Conservation (phyloP, 1,140 invertebrate species). For the Marisa cornuarietis region DNA sequence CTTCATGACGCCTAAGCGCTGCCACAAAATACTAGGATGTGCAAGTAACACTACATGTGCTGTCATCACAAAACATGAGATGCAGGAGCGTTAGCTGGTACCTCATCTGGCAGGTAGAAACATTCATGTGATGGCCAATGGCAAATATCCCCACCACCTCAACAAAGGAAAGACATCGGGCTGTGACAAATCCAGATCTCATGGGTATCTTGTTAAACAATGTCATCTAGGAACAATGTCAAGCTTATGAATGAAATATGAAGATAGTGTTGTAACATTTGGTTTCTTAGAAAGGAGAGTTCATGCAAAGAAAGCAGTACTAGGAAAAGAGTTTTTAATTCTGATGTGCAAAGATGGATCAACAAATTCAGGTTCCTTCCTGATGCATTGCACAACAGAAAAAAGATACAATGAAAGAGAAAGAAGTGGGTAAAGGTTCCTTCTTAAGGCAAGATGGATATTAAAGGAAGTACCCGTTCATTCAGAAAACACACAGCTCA, state of each 20-base stretch:
- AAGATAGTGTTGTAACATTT: slow-evolving; percentile 13
- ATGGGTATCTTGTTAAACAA: slow-evolving; percentile 36
- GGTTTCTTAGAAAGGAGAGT: background rate
- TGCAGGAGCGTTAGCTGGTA: no score
- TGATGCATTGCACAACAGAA: background rate
- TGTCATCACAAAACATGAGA: no score
- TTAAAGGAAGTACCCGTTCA: slow-evolving; percentile 34
- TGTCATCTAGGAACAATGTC: slow-evolving; percentile 32
- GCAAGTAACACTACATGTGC: no score
- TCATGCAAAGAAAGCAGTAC: background rate
- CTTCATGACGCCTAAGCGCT: no score
- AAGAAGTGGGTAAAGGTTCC: background rate
- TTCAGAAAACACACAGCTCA: slow-evolving; percentile 29
- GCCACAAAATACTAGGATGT: no score
- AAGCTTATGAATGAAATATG: slow-evolving; percentile 17
- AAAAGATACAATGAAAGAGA: slow-evolving; percentile 5
- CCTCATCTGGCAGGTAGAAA: no score
- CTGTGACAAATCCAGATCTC: slow-evolving; percentile 47
- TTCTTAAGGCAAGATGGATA: slow-evolving; percentile 22
- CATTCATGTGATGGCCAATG: slow-evolving; percentile 26
- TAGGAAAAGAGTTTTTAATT: background rate
- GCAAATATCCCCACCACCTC: slow-evolving; percentile 38
- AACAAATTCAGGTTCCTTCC: background rate
- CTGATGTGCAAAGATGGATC: slow-evolving; percentile 6
- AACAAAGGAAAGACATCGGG: slow-evolving; percentile 43